Conservation (phyloP, 2,113 vertebrate species). For the Rhadina sibilatrix region DNA sequence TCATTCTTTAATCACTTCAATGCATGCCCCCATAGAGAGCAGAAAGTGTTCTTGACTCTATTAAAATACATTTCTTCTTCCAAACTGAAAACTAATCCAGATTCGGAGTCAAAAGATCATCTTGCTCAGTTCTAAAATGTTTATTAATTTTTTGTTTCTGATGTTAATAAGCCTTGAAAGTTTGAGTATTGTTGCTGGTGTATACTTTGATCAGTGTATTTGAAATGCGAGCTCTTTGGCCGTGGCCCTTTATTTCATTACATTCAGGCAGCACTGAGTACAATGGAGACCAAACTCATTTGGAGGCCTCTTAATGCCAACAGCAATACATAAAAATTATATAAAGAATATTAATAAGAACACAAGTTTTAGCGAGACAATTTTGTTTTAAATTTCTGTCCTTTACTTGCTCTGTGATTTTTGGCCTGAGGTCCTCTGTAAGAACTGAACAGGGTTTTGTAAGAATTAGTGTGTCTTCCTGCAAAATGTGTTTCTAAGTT, state of each 20-base stretch:
- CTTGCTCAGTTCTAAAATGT: not conserved
- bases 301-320: not conserved
- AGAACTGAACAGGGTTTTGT: not conserved
- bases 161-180: conserved; percentile 32
- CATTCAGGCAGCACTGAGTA: not conserved
- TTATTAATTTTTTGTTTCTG: conserved; percentile 35
- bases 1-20: conserved; percentile 56
- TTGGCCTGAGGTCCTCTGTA: not conserved
- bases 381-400: not conserved
- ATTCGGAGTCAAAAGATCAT: conserved; percentile 43
- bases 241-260: not conserved
- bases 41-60: conserved; percentile 37
- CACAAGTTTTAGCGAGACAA: not conserved
- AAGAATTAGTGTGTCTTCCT: not conserved
- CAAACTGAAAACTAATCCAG: conserved; percentile 41
- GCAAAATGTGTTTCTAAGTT: not conserved
- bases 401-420: not conserved
- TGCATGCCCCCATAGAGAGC: not conserved
- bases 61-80: conserved; percentile 1
- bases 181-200: not conserved
- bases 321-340: not conserved
- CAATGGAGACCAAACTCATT: not conserved
- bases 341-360: not conserved
- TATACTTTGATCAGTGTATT: conserved; percentile 30
- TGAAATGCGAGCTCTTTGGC: conserved; percentile 6